These are phyloP conservation scores for Ursus arctos DNA, from an alignment of 2,113 vertebrate genomes.

Conservation along the genomic window DNA sequence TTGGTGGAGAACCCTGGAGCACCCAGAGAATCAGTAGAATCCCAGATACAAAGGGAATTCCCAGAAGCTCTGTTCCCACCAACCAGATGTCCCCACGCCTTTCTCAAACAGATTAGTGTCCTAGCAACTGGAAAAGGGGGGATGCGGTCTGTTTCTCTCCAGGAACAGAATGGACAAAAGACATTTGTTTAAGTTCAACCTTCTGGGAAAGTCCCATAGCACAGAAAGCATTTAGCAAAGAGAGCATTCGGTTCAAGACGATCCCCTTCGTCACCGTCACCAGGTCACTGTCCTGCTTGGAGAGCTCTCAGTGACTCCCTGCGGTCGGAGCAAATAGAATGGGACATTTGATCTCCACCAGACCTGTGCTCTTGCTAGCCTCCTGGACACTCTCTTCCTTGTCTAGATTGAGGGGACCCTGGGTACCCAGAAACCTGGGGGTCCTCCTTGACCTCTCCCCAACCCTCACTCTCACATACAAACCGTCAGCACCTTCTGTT, in stretches of 20 bases:
- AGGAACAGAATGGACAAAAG: neutral
- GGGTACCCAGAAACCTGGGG: neutral
- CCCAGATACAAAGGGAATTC: neutral
- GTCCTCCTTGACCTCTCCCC: neutral
- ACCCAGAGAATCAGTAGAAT: neutral
- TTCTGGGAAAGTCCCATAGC: neutral
- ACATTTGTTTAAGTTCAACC: neutral
- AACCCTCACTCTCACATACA: accelerated
- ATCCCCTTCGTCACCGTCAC: accelerated
- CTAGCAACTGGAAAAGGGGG: conserved; percentile 56
- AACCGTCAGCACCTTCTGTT: no score
- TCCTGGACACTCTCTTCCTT: neutral
- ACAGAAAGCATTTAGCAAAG: neutral
- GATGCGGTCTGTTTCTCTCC: neutral
- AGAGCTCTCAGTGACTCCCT: neutral
- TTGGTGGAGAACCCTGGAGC: neutral
- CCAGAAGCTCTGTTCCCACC: neutral
- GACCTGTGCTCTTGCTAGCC: neutral
- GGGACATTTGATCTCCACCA: neutral
- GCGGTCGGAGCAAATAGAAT: neutral
- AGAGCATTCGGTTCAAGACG: neutral
- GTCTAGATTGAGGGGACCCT: neutral
- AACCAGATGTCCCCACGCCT: conserved; percentile 37
- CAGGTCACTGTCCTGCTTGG: neutral
- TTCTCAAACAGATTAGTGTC: conserved; percentile 56